A percentile compares a stretch with the other conserved stretches of the same genome.
Conservation (phyloP, 2,113 vertebrate species). For the Glaucomys volans region DNA sequence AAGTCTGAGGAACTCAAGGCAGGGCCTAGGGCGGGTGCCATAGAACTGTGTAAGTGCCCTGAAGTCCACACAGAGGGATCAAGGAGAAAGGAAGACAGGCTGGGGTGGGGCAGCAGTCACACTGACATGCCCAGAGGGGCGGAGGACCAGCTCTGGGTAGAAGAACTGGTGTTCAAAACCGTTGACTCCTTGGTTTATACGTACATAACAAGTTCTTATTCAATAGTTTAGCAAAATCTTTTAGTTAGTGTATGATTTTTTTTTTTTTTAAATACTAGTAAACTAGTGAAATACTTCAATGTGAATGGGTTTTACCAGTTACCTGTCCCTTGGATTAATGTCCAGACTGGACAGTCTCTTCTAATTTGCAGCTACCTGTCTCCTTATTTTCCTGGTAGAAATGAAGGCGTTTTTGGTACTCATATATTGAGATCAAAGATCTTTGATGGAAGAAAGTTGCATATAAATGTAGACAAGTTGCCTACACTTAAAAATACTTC, state of each 20-base stretch:
- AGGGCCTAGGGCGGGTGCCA: background rate
- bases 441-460: constrained; percentile 32
- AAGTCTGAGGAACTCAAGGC: background rate
- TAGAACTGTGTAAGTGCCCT: background rate
- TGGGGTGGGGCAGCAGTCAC: background rate
- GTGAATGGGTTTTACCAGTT: background rate
- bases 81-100: background rate
- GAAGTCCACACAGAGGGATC: background rate
- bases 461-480: constrained; percentile 48
- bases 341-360: background rate
- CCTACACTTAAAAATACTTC: constrained; percentile 59
- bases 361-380: background rate
- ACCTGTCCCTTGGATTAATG: background rate
- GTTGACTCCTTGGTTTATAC: background rate
- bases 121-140: background rate
- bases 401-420: background rate
- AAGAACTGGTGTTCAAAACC: background rate
- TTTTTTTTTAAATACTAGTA: background rate
- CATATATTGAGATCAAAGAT: constrained; percentile 40
- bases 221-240: background rate
- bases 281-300: background rate
- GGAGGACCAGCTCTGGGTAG: background rate
- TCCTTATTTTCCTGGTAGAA: constrained; percentile 31
- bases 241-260: background rate
- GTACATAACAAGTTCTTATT: background rate